These are phyloP conservation scores for Carassius carassius DNA, from an alignment of 2,113 vertebrate genomes.

Conservation along the genomic window DNA sequence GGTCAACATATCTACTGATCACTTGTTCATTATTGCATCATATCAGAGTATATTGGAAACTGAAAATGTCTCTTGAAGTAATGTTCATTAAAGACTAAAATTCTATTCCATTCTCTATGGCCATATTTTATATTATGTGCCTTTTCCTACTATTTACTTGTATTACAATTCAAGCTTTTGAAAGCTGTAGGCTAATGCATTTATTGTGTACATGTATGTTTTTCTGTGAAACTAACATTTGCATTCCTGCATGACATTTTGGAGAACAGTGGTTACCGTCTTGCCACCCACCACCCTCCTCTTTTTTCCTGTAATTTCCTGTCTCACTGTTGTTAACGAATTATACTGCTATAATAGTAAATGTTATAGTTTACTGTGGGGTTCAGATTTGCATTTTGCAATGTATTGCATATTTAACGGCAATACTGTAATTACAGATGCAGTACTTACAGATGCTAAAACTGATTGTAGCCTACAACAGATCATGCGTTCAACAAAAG, in stretches of 20 bases:
- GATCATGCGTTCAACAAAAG: neutral
- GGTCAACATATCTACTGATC: neutral
- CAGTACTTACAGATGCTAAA: neutral
- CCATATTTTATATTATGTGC: no score
- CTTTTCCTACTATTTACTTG: neutral
- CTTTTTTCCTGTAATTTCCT: constrained; percentile 15
- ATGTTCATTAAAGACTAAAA: neutral
- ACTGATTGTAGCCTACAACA: neutral
- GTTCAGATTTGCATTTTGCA: neutral
- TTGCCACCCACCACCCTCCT: neutral
- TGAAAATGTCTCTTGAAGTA: neutral
- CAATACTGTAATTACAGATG: neutral
- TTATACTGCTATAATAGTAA: neutral
- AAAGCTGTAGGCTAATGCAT: neutral
- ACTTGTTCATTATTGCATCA: neutral
- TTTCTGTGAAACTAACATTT: neutral
- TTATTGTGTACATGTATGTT: neutral
- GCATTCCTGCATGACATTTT: constrained; percentile 6
- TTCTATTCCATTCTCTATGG: no score
- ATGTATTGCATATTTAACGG: neutral
- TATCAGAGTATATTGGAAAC: neutral
- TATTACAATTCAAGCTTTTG: neutral
- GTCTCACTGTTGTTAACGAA: neutral
- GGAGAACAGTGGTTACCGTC: neutral
- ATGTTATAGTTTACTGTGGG: neutral